phyloP scores from a whole-genome alignment of 2,113 vertebrate species.

The Chascanopsetta lugubris region DNA sequence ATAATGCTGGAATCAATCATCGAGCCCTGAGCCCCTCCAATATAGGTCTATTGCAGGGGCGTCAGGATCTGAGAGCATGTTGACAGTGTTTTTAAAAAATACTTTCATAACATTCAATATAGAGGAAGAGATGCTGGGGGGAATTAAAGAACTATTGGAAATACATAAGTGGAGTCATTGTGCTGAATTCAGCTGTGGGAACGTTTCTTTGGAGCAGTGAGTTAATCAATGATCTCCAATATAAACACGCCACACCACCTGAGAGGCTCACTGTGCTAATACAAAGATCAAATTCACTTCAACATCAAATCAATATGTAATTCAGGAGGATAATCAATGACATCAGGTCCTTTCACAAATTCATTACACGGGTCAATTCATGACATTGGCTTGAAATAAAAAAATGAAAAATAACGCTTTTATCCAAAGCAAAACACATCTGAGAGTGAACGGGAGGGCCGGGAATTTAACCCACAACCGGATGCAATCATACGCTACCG shows the following conservation, averaged over 20 bases:
- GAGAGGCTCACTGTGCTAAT: neutral
- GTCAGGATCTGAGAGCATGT: neutral
- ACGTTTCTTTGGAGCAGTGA: no score
- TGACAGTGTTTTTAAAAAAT: neutral
- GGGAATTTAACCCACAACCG: no score
- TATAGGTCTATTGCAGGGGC: constrained; percentile 5
- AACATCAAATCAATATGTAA: neutral
- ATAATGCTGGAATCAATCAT: constrained; percentile 49
- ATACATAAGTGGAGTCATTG: neutral
- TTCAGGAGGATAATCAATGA: neutral
- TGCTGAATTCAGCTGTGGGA: no score
- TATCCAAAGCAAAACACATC: no score
- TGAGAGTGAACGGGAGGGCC: no score
- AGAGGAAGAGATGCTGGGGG: neutral
- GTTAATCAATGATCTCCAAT: neutral
- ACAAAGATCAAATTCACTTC: neutral
- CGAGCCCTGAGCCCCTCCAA: neutral
- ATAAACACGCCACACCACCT: neutral
- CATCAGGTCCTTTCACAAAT: neutral
- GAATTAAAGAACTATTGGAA: no score
- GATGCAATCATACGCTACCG: no score
- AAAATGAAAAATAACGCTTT: no score
- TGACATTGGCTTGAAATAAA: no score
- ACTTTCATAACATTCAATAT: no score
- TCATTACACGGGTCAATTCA: no score